Evolutionary conservation across 2,888 invertebrate species (phyloP), one percentile per base, ranked within the genome.

Genomic region (Spisula subtruncata): DNA sequence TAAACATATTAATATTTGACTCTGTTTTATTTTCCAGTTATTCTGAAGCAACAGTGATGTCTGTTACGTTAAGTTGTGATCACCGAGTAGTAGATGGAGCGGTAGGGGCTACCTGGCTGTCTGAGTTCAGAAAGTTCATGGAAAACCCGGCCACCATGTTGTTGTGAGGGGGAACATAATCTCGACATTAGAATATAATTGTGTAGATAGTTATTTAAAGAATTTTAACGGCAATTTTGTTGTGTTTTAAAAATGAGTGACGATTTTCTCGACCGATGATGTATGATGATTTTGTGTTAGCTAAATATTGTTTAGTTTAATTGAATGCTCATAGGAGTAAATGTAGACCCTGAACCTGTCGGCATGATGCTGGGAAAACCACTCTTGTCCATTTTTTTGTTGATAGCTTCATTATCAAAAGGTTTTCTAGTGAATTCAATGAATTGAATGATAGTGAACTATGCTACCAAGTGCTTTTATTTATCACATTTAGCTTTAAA

Each of bases 71-170:
- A 91, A 99, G 99, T 94, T 99, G 99, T 95, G 99, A 99, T 97
- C 99, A 99, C 97, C 97, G 99, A 95, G 99, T 99, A 41, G 98
- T 99, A 12, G 99, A 99, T 97, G 99, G 99, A 83, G 99, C 99
- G 94, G 98, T 99, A 6, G 99, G 99, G 86, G 99, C 99, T 1
- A 98, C 98, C 96, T 99, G 99, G 99, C 97, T 99, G 96, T 97
- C 98, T 95, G 98, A 98, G 85, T 99, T 99, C 97, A 98, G 98
- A 95, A 98, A 98, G 91, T 98, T 98, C 96, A 97, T 99, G 93
- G 99, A 99, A 97, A 98, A 99, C 96, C 99, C 99, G 46, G 98
- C 98, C 94, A 98, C 98, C 92, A 99, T 99, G 98, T 98, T 99
- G 93, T 97, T 99, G 95, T 99, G 98, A 93, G 81, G 83, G 84